Evolutionary conservation across 2,113 vertebrate species (phyloP).

Genomic region (Prolemur simus): DNA sequence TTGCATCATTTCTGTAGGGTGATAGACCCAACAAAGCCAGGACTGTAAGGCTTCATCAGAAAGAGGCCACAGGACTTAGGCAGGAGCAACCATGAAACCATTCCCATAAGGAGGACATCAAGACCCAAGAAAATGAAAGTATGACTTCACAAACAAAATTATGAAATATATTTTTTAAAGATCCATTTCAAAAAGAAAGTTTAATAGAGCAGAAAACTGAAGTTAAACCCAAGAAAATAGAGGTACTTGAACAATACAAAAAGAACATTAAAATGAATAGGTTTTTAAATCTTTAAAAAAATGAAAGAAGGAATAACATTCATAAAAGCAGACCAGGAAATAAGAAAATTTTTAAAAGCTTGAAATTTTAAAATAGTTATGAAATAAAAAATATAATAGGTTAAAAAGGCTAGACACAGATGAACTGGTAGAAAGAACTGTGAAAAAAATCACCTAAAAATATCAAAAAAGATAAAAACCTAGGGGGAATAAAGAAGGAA

Average conservation of each 20-base stretch:
- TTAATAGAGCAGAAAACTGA: background rate
- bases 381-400: background rate
- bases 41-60: background rate
- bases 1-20: background rate
- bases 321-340: constrained; percentile 24
- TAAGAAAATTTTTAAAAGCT: background rate
- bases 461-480: background rate
- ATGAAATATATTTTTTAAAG: background rate
- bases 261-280: background rate
- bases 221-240: background rate
- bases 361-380: constrained; percentile 4
- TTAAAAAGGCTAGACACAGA: background rate
- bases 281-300: background rate
- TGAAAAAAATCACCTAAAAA: background rate
- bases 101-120: background rate
- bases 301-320: background rate
- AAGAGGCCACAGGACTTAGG: background rate
- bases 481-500: rapidly evolving
- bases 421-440: background rate
- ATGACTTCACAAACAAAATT: constrained; percentile 6
- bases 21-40: background rate
- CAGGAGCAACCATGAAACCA: background rate
- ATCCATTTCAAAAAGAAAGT: background rate
- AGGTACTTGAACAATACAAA: background rate
- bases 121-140: background rate